Conservation (phyloP, 2,888 invertebrate species). For the Synanthedon formicaeformis region DNA sequence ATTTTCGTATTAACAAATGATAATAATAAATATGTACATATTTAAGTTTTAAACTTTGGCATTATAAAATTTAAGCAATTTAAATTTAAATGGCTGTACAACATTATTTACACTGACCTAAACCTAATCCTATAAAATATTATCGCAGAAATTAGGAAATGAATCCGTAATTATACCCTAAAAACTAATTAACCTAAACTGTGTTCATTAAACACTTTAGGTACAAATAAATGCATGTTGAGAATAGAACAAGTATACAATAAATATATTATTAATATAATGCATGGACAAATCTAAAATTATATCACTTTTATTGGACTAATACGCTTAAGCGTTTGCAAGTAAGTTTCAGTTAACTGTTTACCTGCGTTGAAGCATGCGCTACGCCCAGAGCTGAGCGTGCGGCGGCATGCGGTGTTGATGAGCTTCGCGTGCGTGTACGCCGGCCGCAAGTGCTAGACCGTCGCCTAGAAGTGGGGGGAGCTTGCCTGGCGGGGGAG, state of each 20-base stretch:
- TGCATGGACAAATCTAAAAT: conserved; percentile 41
- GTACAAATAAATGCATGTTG: conserved; percentile 36
- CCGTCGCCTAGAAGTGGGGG: conserved; percentile 70
- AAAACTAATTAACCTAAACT: conserved; percentile 19
- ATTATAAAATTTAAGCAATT: conserved; percentile 48
- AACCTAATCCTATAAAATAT: conserved; percentile 40
- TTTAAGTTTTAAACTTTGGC: conserved; percentile 63
- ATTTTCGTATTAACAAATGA: conserved; percentile 6
- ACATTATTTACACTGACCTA: conserved; percentile 38
- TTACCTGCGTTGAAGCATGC: conserved; percentile 77
- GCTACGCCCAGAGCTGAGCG: conserved; percentile 85
- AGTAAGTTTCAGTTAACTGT: conserved; percentile 41
- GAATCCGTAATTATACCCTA: conserved; percentile 42
- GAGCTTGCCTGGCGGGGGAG: conserved; percentile 73
- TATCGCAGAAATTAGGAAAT: conserved; percentile 65
- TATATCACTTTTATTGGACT: conserved; percentile 68
- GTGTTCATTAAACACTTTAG: conserved; percentile 6
- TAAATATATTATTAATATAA: conserved; percentile 21
- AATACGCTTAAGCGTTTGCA: conserved; percentile 67
- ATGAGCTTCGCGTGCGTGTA: conserved; percentile 53
- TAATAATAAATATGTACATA: conserved; percentile 51
- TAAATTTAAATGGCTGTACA: conserved; percentile 5
- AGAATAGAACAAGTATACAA: conserved; percentile 39
- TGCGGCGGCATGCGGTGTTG: conserved; percentile 72
- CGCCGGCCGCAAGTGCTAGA: conserved; percentile 51